Evolutionary conservation across 2,888 invertebrate species (phyloP).

Genomic region (Rotaria socialis): DNA sequence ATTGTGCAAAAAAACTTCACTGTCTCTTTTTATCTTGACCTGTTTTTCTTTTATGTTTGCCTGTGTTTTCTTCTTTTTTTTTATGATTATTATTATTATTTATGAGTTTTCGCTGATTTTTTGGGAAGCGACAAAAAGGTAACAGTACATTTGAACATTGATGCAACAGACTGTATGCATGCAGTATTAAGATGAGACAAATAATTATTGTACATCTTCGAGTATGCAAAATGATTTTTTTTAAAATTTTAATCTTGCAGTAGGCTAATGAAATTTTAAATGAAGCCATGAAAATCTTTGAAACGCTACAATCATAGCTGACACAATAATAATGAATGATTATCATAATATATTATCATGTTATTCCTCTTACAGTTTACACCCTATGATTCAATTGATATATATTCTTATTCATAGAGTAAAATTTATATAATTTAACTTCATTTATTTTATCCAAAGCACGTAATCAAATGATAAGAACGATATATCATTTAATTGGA

Average conservation of each 20-base stretch:
- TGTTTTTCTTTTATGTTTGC: not conserved
- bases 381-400: too few species aligned
- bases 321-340: not conserved
- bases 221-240: not conserved
- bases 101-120: not conserved
- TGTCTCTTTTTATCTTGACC: not conserved
- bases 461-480: not conserved
- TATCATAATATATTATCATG: not conserved
- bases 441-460: not conserved
- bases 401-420: too few species aligned
- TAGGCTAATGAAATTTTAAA: not conserved
- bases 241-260: not conserved
- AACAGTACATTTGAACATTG: not conserved
- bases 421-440: not conserved
- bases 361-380: not conserved
- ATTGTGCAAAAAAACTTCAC: not conserved
- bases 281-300: not conserved
- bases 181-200: not conserved
- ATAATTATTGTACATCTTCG: not conserved
- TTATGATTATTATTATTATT: too few species aligned
- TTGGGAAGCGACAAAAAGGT: not conserved
- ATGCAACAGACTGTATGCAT: not conserved
- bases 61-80: not conserved
- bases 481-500: not conserved
- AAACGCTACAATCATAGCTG: not conserved